phyloP scores from a whole-genome alignment of 2,113 vertebrate species.

The Regulus satrapa region DNA sequence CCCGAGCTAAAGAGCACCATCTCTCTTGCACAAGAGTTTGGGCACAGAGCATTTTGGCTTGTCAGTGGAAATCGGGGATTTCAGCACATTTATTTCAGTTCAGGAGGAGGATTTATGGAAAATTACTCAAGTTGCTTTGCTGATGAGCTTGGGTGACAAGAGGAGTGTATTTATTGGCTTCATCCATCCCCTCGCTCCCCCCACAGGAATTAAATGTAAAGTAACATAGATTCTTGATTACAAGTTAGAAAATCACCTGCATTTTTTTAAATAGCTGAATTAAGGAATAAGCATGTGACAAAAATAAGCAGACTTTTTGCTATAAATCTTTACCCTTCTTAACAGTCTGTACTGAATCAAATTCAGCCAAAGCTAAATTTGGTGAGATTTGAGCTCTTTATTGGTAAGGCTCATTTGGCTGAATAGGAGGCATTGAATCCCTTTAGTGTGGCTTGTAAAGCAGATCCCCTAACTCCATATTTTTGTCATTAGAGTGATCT shows the following conservation, averaged over 20 bases:
- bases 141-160: constrained; percentile 27
- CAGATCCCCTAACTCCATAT: accelerated
- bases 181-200: too few relatives aligned
- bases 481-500: neutral
- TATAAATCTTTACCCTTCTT: neutral
- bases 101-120: constrained; percentile 28
- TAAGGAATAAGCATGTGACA: neutral
- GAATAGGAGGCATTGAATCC: neutral
- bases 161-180: neutral
- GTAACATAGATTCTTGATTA: neutral
- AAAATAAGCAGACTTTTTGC: neutral
- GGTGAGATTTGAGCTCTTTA: neutral
- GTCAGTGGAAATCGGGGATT: accelerated
- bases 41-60: neutral
- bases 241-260: neutral
- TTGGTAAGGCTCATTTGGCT: neutral
- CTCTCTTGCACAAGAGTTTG: neutral
- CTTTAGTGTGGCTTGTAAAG: neutral
- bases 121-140: neutral
- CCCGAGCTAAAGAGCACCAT: neutral
- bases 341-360: neutral
- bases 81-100: neutral
- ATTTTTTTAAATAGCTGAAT: neutral
- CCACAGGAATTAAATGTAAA: neutral
- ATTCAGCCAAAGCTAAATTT: neutral